Base-by-base conservation (phyloP, 2,888 invertebrate genomes). In the Hirtodrosophila cameraria region DNA sequence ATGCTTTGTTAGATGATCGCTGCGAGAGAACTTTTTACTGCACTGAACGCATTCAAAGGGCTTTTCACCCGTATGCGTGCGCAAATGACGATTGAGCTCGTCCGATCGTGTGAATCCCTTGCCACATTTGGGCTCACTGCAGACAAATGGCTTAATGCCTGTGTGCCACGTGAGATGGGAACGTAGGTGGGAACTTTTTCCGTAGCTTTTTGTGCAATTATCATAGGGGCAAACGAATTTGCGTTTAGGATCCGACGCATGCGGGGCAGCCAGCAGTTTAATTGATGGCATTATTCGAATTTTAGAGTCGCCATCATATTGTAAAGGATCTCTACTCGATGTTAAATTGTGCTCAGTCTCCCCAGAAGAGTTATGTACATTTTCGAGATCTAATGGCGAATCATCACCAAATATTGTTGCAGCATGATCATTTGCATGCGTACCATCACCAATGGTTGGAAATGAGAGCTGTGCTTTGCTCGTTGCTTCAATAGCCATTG, bases 151-250 rank as follows among this genome's bases (percentile, higher is more conserved):
- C 33, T 90, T 90, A 15, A 89, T 88, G 3, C 89, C 89, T 2
- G 90, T 89, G 43, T 90, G 89, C 89, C 89, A 90, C n/a, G 89
- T 90, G 23, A 90, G 77, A 78, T 90, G 89, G 15, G 89, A 89
- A 28, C 89, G 89, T 49, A 90, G 72, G 70, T 90, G 89, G 25
- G 89, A 90, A 66, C 90, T 90, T 67, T 90, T 90, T 4, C 90
- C 90, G 61, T 90, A 90, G 38, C 90, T 86, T 65, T 90, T 90
- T 6, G 84, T 84, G 53, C 89, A 90, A 52, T 88, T 88, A 1
- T 82, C 85, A 48, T 90, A 86, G 0, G 89, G 87, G 50, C 89
- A 90, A 0, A 77, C 76, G 57, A 87, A 90, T 36, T 88, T 87
- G 3, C 86, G 81, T 27, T 89, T 90, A 1, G 86, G 86, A 65